Percentiles rank a stretch among this genome's conserved stretches.
Evolutionary conservation across 2,888 invertebrate species (phyloP).

Genomic region (Trachelus tabidus): DNA sequence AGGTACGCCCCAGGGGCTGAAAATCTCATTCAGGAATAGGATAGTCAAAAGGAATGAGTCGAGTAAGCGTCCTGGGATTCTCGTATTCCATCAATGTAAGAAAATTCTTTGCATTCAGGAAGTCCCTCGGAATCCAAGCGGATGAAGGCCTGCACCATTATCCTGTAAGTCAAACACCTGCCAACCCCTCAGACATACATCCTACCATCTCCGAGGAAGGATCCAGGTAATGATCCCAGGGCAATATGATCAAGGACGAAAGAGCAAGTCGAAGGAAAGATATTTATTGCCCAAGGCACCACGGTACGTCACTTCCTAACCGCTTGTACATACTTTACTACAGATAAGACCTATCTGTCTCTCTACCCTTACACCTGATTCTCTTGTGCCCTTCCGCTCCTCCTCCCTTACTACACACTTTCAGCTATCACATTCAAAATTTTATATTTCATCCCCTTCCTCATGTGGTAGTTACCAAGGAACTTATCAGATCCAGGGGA

Average conservation of each 20-base stretch:
- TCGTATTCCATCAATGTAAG: not conserved
- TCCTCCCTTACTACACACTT: not conserved
- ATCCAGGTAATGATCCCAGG: not conserved
- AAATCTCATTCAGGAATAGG: not conserved
- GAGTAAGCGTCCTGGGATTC: not conserved
- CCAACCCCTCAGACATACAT: not conserved
- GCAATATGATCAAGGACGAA: not conserved
- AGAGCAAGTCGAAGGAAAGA: not conserved
- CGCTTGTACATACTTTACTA: not conserved
- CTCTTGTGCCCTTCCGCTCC: not conserved
- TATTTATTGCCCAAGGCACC: not conserved
- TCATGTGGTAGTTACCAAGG: not conserved
- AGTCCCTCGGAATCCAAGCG: not conserved
- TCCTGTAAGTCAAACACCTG: not conserved
- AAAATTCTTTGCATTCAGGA: not conserved
- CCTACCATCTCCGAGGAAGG: not conserved
- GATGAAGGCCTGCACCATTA: not conserved
- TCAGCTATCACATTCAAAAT: not conserved
- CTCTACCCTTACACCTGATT: not conserved
- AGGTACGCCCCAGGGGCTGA: not conserved
- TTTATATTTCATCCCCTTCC: not conserved
- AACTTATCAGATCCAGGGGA: slow-evolving; percentile 44
- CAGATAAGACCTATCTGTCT: not conserved
- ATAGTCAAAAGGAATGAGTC: not conserved
- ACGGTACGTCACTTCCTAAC: not conserved